These are phyloP conservation scores for Drosophila guanche DNA, from an alignment of 1,140 invertebrate species.

Conservation along the genomic window DNA sequence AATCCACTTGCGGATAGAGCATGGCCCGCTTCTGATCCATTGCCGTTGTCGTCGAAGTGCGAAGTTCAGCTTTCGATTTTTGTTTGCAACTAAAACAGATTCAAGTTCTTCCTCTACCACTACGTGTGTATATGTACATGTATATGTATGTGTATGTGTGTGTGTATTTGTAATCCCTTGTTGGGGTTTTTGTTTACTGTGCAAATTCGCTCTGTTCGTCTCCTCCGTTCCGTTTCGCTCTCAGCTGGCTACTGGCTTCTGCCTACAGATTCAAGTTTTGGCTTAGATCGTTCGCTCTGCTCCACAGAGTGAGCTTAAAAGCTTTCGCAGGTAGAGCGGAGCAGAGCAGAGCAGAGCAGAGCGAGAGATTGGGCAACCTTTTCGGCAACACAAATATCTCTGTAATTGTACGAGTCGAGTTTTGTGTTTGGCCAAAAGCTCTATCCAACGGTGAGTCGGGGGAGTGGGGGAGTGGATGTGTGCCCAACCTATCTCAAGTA, in stretches of 20 bases:
- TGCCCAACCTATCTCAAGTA: constrained; percentile 26
- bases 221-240: constrained; percentile 46
- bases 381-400: constrained; percentile 37
- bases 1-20: constrained; percentile 76
- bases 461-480: not conserved
- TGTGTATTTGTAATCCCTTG: not conserved
- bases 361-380: constrained; percentile 29
- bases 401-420: constrained; percentile 24
- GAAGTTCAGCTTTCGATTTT: constrained; percentile 49
- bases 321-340: constrained; percentile 19
- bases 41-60: constrained; percentile 23
- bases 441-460: constrained; percentile 39
- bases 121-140: not conserved
- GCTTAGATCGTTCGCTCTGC: constrained; percentile 19
- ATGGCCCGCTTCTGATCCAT: constrained; percentile 82
- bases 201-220: constrained; percentile 37
- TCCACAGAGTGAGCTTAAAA: constrained; percentile 56
- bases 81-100: constrained; percentile 40
- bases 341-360: too few species aligned
- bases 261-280: constrained; percentile 35
- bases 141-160: constrained; percentile 1
- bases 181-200: constrained; percentile 48
- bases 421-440: constrained; percentile 41
- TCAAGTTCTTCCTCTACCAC: constrained; percentile 17
- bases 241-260: constrained; percentile 59